Percentiles rank a stretch among this genome's conserved stretches.
phyloP scores from a whole-genome alignment of 2,797 vertebrate species.

The Poecilia wingei region DNA sequence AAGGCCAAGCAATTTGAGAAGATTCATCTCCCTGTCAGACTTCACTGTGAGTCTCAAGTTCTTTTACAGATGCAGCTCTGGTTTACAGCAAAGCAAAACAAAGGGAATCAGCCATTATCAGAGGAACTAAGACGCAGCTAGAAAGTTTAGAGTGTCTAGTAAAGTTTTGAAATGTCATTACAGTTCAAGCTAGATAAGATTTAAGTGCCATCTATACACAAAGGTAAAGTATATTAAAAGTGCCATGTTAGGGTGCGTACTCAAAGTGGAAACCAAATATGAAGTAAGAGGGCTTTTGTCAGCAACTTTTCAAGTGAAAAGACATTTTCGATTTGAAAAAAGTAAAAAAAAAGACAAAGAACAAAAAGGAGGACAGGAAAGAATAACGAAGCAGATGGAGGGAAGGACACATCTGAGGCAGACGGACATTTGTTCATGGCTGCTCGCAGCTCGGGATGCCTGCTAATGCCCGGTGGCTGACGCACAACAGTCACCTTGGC shows the following conservation, averaged over 20 bases:
- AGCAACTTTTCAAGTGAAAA: neutral
- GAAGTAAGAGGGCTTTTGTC: neutral
- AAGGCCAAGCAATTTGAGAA: conserved; percentile 22
- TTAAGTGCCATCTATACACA: neutral
- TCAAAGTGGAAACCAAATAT: neutral
- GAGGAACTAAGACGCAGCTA: neutral
- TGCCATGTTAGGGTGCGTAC: neutral
- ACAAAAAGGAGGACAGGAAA: neutral
- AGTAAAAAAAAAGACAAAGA: neutral
- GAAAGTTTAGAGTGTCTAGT: neutral
- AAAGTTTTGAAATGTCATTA: neutral
- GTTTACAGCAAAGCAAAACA: neutral
- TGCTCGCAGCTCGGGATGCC: conserved; percentile 14
- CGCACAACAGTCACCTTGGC: conserved; percentile 39
- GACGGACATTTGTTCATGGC: conserved; percentile 25
- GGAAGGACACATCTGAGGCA: conserved; percentile 8
- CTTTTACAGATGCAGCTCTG: neutral
- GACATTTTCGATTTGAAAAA: neutral
- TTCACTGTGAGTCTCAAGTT: neutral
- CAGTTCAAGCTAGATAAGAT: neutral
- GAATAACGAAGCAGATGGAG: conserved; percentile 3
- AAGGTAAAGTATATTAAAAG: neutral
- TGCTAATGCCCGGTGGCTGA: conserved; percentile 41
- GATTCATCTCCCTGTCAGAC: neutral
- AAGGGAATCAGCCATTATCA: neutral